phyloP scores from a whole-genome alignment of 2,113 vertebrate species.

The Grallaria varia region DNA sequence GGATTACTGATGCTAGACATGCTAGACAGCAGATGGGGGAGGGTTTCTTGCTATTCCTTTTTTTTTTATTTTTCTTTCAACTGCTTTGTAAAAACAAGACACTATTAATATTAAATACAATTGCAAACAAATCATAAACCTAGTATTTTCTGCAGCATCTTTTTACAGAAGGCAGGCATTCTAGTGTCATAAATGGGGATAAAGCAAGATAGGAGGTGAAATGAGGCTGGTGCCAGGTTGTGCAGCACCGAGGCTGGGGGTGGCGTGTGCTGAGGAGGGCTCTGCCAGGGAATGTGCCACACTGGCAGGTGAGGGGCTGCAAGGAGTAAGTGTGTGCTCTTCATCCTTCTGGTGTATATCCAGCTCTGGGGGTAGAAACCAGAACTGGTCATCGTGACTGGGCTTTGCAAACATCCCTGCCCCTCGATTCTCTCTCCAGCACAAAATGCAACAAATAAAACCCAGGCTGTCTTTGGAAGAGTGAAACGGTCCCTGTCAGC shows the following conservation, averaged over 20 bases:
- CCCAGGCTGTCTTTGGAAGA: neutral
- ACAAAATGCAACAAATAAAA: neutral
- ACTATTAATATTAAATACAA: conserved; percentile 66
- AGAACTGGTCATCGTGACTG: neutral
- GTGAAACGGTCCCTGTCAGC: neutral
- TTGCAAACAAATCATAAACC: conserved; percentile 3
- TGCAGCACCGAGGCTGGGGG: neutral
- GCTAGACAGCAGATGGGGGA: conserved; percentile 66
- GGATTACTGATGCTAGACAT: conserved; percentile 86
- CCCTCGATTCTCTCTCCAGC: neutral
- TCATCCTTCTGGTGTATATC: neutral
- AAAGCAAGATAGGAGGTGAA: neutral
- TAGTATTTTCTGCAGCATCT: conserved; percentile 28
- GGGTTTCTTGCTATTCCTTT: conserved; percentile 55
- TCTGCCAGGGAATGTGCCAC: neutral
- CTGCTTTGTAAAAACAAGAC: conserved; percentile 60
- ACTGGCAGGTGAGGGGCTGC: neutral
- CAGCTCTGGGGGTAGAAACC: neutral
- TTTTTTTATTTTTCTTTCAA: conserved; percentile 25
- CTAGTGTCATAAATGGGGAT: neutral
- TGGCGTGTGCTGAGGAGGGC: neutral
- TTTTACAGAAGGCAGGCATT: neutral
- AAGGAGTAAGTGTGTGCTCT: neutral
- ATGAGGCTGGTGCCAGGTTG: neutral
- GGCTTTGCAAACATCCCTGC: neutral